A percentile compares a stretch with the other conserved stretches of the same genome.
Evolutionary conservation across 2,797 vertebrate species (phyloP).

Genomic region (Moxostoma hubbsi): DNA sequence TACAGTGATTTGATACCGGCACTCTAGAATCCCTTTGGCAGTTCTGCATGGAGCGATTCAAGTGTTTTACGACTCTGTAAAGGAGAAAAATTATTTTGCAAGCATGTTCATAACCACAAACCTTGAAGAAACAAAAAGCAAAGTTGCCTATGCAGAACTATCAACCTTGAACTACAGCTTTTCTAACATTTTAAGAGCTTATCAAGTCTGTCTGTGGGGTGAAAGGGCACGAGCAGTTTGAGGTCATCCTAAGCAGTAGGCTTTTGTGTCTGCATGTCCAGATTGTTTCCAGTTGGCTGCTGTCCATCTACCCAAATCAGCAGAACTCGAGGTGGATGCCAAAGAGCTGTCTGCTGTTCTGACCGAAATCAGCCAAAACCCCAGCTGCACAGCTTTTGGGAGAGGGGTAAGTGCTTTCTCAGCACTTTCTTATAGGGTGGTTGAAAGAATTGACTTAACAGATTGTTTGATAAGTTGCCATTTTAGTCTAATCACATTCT

Average conservation of each 20-base stretch:
- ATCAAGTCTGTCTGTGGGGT: background rate
- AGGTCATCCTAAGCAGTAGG: background rate
- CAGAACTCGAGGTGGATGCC: constrained; percentile 80
- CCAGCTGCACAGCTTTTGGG: constrained; percentile 79
- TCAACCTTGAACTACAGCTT: background rate
- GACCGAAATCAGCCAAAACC: constrained; percentile 74
- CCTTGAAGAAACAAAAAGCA: background rate
- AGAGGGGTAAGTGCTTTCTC: constrained; percentile 75
- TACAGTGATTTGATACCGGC: too few species aligned
- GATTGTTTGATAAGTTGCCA: too few species aligned
- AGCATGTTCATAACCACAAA: too few species aligned
- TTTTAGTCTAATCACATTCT: background rate
- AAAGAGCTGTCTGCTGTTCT: constrained; percentile 79
- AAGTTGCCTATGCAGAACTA: background rate
- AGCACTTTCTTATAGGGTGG: background rate
- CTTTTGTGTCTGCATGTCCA: constrained; percentile 60
- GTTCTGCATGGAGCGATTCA: too few species aligned
- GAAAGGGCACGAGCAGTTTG: background rate
- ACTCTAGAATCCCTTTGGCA: too few species aligned
- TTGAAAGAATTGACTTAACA: too few species aligned
- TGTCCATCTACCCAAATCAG: constrained; percentile 79
- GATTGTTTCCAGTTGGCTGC: constrained; percentile 86
- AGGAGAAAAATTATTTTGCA: too few species aligned
- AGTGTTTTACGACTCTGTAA: too few species aligned
- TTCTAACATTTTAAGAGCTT: background rate